Conservation (phyloP, 64 coral and sea anemone species). For the Exaiptasia diaphana region DNA sequence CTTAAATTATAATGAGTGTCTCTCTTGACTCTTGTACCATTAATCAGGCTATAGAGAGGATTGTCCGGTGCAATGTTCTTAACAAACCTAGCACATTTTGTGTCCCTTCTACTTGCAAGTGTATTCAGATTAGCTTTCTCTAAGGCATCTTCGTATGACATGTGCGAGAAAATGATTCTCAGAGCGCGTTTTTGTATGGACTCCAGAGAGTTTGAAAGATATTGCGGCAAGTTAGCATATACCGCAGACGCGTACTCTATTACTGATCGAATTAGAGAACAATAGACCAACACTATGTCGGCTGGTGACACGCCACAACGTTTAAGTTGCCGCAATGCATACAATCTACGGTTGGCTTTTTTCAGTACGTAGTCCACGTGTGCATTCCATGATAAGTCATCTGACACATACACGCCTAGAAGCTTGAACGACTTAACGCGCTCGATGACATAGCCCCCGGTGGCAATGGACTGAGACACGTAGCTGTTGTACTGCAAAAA, state of each 20-base stretch:
- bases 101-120: slow-evolving; percentile 9
- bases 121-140: neutral
- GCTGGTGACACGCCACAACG: slow-evolving; percentile 13
- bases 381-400: neutral
- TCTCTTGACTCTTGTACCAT: neutral
- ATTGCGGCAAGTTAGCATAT: slow-evolving; percentile 39
- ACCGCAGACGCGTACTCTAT: slow-evolving; percentile 38
- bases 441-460: neutral
- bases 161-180: slow-evolving; percentile 4
- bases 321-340: neutral
- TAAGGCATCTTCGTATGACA: slow-evolving; percentile 29
- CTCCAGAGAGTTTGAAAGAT: slow-evolving; percentile 7
- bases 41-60: neutral
- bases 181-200: slow-evolving; percentile 36
- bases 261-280: slow-evolving; percentile 3
- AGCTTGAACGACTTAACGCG: too few relatives aligned
- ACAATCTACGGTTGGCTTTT: slow-evolving; percentile 7
- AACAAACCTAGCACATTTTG: slow-evolving; percentile 2
- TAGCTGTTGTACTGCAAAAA: slow-evolving; percentile 50
- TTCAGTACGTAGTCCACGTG: slow-evolving; percentile 2
- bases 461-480: neutral
- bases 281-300: slow-evolving; percentile 22
- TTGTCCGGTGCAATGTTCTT: neutral
- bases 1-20: neutral
- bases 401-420: neutral